Evolutionary conservation across 1,140 invertebrate genomes (phyloP), one percentile per base, ranked within the genome.

Genomic region (Sycophaga agraensis): DNA sequence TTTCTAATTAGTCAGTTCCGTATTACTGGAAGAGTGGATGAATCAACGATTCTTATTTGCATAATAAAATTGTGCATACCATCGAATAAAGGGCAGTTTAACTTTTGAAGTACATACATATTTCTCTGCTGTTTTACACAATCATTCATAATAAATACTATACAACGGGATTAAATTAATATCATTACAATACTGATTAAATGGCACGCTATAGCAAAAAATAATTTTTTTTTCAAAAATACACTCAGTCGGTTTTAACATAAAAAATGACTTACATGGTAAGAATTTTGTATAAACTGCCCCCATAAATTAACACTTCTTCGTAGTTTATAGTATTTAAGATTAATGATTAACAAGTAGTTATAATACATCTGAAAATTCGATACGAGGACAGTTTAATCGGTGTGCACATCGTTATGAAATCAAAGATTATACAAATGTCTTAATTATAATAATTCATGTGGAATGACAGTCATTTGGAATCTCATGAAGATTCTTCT

Each of bases 391-490:
- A n/a, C n/a, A n/a, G n/a, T 31, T 28, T 9, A 24, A 24, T 22
- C 24, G 19, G 17, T 34, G 14, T 48, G 5, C 19, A 2, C 5
- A 11, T 2, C n/a, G 5, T 19, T 7, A 19, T 6, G 26, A 22
- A 39, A 48, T 43, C 37, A 43, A 31, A 35, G 22, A 11, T 37
- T 51, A 7, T 42, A 43, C 48, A 51, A 34, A 35, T 43, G 50
- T 54, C n/a, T 26, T 26, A 59, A 31, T 26, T 31, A 43, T 43
- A 51, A 58, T 49, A 0, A 17, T 39, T 22, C 24, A 51, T 14
- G 14, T 56, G 60, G 60, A 63, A 63, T 63, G 60, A 63, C 37
- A 54, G 31, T 11, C 24, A 56, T 5, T 48, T 22, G 51, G 51
- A 63, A 63, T 63, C 28, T 50, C 43, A 59, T 26, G 14, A 14